Percentiles rank a stretch among this genome's conserved stretches.
These are phyloP conservation scores for Disparrhopalites patrizii DNA, from an alignment of 2,888 invertebrate genomes.

Conservation along the genomic window DNA sequence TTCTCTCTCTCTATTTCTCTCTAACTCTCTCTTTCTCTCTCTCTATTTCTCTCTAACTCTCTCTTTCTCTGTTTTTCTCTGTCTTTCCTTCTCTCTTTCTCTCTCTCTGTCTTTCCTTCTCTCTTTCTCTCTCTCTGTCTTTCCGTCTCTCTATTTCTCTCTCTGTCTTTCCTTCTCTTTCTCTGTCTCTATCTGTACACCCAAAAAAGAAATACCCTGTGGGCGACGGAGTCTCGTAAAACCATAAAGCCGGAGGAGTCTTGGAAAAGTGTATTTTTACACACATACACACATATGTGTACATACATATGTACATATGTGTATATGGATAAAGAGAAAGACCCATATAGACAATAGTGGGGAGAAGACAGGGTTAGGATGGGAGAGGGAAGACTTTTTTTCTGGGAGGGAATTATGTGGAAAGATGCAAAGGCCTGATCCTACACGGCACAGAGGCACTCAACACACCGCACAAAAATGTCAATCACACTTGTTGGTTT, in stretches of 20 bases:
- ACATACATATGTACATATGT: neutral
- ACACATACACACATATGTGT: neutral
- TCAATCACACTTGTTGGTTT: constrained; percentile 35
- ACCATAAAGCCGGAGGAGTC: neutral
- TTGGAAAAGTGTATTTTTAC: neutral
- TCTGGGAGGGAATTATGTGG: neutral
- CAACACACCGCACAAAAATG: constrained; percentile 25
- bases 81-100: too few species aligned
- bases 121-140: neutral
- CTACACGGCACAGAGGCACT: constrained; percentile 6
- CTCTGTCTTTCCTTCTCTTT: constrained; percentile 14
- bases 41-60: too few species aligned
- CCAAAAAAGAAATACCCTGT: constrained; percentile 3
- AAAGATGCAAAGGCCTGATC: neutral
- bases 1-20: too few species aligned
- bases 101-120: constrained; percentile 1
- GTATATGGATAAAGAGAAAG: too few species aligned
- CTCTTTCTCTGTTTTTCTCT: too few species aligned
- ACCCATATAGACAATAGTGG: too few species aligned
- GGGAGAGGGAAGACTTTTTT: too few species aligned
- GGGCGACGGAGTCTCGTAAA: constrained; percentile 11
- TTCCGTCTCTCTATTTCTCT: constrained; percentile 22
- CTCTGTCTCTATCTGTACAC: neutral
- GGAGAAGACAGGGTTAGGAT: neutral
- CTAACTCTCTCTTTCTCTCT: too few species aligned